These are phyloP conservation scores for Pedionomus torquatus DNA, from an alignment of 2,113 vertebrate genomes.

Conservation along the genomic window DNA sequence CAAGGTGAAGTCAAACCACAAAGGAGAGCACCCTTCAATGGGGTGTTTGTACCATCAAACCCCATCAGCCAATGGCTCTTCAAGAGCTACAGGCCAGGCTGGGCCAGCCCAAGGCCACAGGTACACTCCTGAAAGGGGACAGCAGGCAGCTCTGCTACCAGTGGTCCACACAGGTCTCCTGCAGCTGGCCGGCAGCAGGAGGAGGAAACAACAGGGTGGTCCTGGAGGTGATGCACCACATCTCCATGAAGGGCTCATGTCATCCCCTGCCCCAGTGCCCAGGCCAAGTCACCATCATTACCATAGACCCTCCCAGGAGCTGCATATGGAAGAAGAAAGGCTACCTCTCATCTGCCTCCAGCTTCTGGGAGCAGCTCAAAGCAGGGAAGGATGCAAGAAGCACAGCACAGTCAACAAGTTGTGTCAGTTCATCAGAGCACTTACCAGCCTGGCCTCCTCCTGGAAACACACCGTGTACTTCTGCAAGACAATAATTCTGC, in stretches of 20 bases:
- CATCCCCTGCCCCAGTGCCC: no score
- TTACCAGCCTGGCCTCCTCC: slow-evolving; percentile 44
- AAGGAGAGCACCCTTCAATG: not conserved
- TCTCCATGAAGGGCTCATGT: not conserved
- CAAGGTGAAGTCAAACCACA: not conserved
- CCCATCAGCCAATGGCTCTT: not conserved
- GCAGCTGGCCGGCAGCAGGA: not conserved
- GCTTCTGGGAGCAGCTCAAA: not conserved
- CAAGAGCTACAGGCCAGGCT: not conserved
- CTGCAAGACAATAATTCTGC: slow-evolving; percentile 54
- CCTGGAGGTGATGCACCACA: not conserved
- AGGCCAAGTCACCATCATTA: not conserved
- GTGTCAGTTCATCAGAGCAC: not conserved
- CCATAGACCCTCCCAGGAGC: not conserved
- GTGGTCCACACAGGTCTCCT: not conserved
- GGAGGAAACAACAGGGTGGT: not conserved
- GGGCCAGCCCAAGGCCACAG: not conserved
- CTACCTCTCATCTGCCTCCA: not conserved
- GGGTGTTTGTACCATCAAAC: not conserved
- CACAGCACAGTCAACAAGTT: not conserved
- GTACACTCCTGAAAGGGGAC: not conserved
- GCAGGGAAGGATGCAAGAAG: not conserved
- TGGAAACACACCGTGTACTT: slow-evolving; percentile 56
- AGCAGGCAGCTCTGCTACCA: not conserved
- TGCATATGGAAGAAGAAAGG: not conserved